Conservation (phyloP, 2,113 vertebrate species). For the Colaptes auratus region DNA sequence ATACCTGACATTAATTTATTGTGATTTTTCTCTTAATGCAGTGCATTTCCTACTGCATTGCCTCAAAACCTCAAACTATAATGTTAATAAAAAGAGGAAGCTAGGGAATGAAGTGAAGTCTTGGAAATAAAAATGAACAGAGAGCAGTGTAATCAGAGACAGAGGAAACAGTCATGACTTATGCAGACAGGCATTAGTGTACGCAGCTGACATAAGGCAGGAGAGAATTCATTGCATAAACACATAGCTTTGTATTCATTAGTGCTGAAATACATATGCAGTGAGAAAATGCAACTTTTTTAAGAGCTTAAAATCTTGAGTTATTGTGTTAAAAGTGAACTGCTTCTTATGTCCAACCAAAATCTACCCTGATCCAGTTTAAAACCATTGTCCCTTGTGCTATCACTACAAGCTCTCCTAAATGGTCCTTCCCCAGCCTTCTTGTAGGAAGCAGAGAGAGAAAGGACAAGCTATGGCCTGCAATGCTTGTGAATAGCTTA, state of each 20-base stretch:
- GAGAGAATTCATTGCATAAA: constrained; percentile 44
- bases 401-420: too few relatives aligned
- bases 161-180: neutral
- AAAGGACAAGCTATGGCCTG: neutral
- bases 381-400: too few relatives aligned
- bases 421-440: too few relatives aligned
- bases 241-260: neutral
- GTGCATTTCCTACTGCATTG: neutral
- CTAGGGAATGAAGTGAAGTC: neutral
- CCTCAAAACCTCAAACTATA: neutral
- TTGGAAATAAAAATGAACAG: constrained; percentile 9
- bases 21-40: neutral
- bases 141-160: neutral
- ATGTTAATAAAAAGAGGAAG: constrained; percentile 15
- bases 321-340: neutral
- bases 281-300: neutral
- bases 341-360: neutral
- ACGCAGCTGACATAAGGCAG: constrained; percentile 11
- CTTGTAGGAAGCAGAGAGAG: neutral
- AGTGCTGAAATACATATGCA: neutral
- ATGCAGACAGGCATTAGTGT: neutral
- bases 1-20: neutral
- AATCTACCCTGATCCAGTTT: too few relatives aligned
- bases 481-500: neutral
- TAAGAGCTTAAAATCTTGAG: neutral